Percentiles rank a stretch among this genome's conserved stretches.
Evolutionary conservation across 2,113 vertebrate genomes (phyloP).

Genomic region (Hylia prasina): DNA sequence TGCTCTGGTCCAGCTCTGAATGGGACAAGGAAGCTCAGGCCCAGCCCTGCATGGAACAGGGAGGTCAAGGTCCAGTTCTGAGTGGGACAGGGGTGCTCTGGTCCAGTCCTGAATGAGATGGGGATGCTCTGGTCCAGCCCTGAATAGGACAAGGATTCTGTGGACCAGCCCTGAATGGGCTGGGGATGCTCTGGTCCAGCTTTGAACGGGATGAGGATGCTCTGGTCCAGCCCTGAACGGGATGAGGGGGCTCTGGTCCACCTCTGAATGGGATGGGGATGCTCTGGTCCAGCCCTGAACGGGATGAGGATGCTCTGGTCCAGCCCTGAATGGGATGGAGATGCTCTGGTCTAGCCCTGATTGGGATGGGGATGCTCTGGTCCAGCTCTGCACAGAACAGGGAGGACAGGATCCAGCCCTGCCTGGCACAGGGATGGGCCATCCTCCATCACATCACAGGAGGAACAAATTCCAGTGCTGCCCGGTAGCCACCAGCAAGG

Average conservation of each 20-base stretch:
- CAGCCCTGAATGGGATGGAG: not conserved
- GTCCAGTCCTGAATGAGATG: rapidly evolving
- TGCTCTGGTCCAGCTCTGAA: rapidly evolving
- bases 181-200: rapidly evolving
- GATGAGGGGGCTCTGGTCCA: not conserved
- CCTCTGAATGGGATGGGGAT: not conserved
- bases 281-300: rapidly evolving
- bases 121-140: not conserved
- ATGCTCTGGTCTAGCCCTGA: not conserved
- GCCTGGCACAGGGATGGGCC: not conserved
- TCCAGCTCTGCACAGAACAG: not conserved
- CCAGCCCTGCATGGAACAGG: rapidly evolving
- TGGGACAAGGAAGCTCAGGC: rapidly evolving
- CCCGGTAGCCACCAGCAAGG: not conserved
- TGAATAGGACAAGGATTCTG: rapidly evolving
- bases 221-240: too few species aligned
- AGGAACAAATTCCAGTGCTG: not conserved
- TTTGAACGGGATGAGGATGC: rapidly evolving
- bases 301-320: rapidly evolving
- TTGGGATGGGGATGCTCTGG: not conserved
- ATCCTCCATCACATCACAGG: rapidly evolving
- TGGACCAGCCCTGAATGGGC: not conserved
- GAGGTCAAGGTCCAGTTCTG: too few species aligned
- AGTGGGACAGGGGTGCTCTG: not conserved
- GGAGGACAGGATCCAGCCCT: not conserved